A percentile compares a stretch with the other conserved stretches of the same genome.
phyloP scores from a whole-genome alignment of 1,140 invertebrate species.

The Achroia grisella region DNA sequence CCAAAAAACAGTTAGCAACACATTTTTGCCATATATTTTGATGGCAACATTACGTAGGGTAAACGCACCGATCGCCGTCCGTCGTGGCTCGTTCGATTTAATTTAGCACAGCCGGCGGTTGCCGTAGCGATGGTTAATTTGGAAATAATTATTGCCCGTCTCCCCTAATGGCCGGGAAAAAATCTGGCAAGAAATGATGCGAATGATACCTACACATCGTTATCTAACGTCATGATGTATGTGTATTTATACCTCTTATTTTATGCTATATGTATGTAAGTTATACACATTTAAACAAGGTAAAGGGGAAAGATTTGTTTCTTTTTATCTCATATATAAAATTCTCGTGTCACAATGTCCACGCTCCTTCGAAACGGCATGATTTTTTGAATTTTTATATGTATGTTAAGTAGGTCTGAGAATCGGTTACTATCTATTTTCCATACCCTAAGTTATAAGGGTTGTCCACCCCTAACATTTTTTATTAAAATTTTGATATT shows the following conservation, averaged over 20 bases:
- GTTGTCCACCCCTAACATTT: no score
- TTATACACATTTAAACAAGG: no score
- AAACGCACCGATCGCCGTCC: constrained; percentile 52
- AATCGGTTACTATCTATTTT: no score
- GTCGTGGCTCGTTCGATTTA: constrained; percentile 55
- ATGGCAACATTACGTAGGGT: constrained; percentile 52
- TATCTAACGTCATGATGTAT: constrained; percentile 13
- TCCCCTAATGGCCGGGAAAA: constrained; percentile 25
- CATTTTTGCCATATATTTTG: constrained; percentile 60
- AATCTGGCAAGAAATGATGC: constrained; percentile 23
- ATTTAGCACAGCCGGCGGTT: constrained; percentile 52
- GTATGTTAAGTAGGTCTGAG: no score
- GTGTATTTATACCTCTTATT: neutral
- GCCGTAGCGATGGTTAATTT: constrained; percentile 52
- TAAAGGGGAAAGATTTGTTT: no score
- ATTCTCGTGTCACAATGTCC: no score
- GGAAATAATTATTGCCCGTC: constrained; percentile 60
- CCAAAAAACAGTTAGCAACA: constrained; percentile 41
- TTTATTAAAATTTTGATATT: no score
- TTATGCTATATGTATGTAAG: no score
- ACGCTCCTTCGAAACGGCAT: no score
- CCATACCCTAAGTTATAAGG: no score
- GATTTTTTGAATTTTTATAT: no score
- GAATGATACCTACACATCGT: constrained; percentile 2
- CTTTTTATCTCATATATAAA: no score